Evolutionary conservation across 2,797 vertebrate species (phyloP).

Genomic region (Anguilla marmorata): DNA sequence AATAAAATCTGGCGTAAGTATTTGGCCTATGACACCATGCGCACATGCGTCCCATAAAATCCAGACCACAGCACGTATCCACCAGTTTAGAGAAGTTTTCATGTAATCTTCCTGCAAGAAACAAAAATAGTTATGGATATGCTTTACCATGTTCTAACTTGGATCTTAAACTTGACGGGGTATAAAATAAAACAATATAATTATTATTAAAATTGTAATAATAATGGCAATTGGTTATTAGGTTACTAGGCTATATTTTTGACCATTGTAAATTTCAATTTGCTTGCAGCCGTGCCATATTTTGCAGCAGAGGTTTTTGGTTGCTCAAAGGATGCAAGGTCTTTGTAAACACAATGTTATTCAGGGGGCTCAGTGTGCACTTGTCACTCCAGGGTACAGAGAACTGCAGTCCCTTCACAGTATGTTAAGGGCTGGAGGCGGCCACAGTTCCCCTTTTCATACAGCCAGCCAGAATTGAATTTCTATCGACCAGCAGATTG

Average conservation of each 20-base stretch:
- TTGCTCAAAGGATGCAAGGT: background rate
- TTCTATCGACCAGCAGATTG: conserved; percentile 19
- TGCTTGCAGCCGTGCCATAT: background rate
- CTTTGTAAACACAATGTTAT: background rate
- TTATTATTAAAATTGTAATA: background rate
- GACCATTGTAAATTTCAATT: background rate
- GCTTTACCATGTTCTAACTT: background rate
- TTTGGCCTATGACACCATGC: background rate
- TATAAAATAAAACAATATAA: background rate
- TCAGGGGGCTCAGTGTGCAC: background rate
- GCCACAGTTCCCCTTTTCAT: conserved; percentile 4
- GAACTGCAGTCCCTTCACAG: background rate
- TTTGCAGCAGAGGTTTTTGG: background rate
- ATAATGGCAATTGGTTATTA: background rate
- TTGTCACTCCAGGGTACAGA: background rate
- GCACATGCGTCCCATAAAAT: background rate
- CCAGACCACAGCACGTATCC: background rate
- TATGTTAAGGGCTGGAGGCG: conserved; percentile 2
- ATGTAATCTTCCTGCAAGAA: background rate
- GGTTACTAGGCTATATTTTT: background rate
- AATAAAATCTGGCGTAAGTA: background rate
- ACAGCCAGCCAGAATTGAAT: conserved; percentile 15
- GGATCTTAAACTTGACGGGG: background rate
- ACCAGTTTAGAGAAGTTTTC: background rate
- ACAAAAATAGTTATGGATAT: background rate